These are phyloP conservation scores for Batillaria attramentaria DNA, from an alignment of 1,140 invertebrate species.

Conservation along the genomic window DNA sequence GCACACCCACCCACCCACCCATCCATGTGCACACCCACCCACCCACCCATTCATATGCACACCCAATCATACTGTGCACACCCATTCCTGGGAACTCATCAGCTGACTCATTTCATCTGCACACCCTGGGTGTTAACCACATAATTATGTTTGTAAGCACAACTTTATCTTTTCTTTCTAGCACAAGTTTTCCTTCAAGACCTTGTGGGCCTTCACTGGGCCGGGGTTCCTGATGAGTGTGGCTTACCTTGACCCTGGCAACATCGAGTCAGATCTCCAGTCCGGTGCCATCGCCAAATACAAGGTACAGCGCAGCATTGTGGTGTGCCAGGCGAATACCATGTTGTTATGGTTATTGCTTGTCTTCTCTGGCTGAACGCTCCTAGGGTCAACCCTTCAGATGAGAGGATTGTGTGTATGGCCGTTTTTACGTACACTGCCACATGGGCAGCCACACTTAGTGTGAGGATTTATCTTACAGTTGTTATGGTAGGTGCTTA, in stretches of 20 bases:
- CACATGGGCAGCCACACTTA: no score
- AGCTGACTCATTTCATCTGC: not conserved
- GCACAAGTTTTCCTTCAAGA: constrained; percentile 83
- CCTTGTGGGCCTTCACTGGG: constrained; percentile 93
- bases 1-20: no score
- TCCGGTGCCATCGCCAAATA: not conserved
- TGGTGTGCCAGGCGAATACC: not conserved
- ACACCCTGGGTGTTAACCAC: not conserved
- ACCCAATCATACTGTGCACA: no score
- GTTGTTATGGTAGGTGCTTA: not conserved
- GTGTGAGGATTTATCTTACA: no score
- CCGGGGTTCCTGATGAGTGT: constrained; percentile 95
- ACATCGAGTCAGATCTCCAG: constrained; percentile 75
- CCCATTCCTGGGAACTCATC: no score
- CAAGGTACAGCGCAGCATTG: not conserved
- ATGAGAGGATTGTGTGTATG: not conserved
- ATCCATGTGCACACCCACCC: no score
- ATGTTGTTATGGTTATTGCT: not conserved
- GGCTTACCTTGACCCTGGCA: constrained; percentile 93
- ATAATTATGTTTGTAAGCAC: not conserved
- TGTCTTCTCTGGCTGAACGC: not conserved
- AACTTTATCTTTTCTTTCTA: constrained; percentile 7
- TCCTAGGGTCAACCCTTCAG: not conserved
- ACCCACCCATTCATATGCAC: no score
- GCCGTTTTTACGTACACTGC: no score